Conservation (phyloP, 2,797 vertebrate genomes). For the Paguma larvata region DNA sequence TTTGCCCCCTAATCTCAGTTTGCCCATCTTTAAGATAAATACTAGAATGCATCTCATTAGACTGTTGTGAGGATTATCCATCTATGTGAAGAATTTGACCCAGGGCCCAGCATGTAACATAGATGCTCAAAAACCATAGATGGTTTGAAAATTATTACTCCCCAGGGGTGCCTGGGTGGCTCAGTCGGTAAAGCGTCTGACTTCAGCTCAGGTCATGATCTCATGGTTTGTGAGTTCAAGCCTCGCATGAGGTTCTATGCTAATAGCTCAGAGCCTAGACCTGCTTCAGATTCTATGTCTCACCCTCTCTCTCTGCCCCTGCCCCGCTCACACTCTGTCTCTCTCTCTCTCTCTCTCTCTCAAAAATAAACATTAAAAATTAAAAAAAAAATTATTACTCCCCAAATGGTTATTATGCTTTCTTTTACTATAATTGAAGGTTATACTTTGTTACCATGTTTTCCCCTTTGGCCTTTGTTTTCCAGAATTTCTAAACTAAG, state of each 20-base stretch:
- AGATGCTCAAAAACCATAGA: constrained; percentile 10
- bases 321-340: too few relatives aligned
- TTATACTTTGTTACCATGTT: constrained; percentile 35
- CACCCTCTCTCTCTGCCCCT: too few relatives aligned
- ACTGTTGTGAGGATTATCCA: not conserved
- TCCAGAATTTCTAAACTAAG: constrained; percentile 56
- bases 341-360: too few relatives aligned
- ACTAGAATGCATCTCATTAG: not conserved
- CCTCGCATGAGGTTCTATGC: too few relatives aligned
- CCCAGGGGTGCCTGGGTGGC: too few relatives aligned
- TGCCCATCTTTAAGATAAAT: constrained; percentile 16
- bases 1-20: constrained; percentile 5
- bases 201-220: too few relatives aligned
- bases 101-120: not conserved
- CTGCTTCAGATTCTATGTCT: too few relatives aligned
- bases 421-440: constrained; percentile 36
- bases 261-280: too few relatives aligned
- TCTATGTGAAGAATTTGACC: not conserved
- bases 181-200: too few relatives aligned
- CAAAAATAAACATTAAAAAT: too few relatives aligned
- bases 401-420: not conserved
- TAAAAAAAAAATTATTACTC: not conserved
- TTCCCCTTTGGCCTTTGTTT: constrained; percentile 53
- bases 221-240: too few relatives aligned
- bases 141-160: not conserved